Base-by-base conservation (phyloP, 2,113 vertebrate genomes). In the Calypte anna region DNA sequence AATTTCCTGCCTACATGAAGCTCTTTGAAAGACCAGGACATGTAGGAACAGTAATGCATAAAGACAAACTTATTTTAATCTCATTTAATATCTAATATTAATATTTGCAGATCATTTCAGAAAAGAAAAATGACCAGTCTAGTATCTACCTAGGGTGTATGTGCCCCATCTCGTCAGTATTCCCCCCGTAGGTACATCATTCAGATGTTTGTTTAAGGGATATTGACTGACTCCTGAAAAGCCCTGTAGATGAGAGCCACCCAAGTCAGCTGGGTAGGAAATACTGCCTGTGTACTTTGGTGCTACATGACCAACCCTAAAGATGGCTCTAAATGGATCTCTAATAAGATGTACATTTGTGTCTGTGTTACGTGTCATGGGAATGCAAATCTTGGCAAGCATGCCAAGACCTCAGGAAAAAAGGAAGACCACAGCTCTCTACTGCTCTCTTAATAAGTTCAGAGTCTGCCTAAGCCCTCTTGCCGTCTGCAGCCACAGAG, bases 61-160 rank as follows among this genome's bases (percentile, higher is more conserved):
- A 79, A 76, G 57, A 63, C 54, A 86, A 84, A 81, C 19, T 63
- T 92, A 82, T 78, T 94, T 82, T 89, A 18, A 36, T 84, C 76
- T 93, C 16, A 43, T 62, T 91, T 67, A 64, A 85, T 64, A 85
- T 90, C 69, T 33, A 54, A 40, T 28, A 82, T 91, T 78, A 85
- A 61, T 93, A 87, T 91, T 87, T 94, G 36, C 44, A 91, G 57
- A 82, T 46, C 40, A 54, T 48, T 84, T 84, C 48, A 63, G 48
- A 75, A 88, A 70, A 51, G 40, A 81, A 86, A 89, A 87, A 75
- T 48, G 7, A 12, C 50, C 54, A 27, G 16, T 75, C 30, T 92
- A 27, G 72, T 85, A 85, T 82, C 78, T 88, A 38, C 46, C 38
- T 61, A 1, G 6, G 36, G 14, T 50, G 12, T 23, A 2, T 36